A percentile compares a stretch with the other conserved stretches of the same genome.
Evolutionary conservation across 2,888 invertebrate species (phyloP).

Genomic region (Trichogramma evanescens): DNA sequence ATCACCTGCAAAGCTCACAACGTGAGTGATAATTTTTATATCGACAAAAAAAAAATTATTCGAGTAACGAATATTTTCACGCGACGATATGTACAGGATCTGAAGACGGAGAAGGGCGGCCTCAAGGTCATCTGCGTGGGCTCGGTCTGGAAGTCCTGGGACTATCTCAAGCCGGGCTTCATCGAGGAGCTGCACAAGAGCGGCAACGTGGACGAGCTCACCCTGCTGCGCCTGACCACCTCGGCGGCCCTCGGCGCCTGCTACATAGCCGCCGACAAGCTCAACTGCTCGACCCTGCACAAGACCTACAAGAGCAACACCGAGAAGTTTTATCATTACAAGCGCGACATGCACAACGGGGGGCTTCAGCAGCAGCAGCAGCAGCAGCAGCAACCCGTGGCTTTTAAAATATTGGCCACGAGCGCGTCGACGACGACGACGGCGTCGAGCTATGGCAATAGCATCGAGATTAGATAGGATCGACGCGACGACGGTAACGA

Average conservation of each 20-base stretch:
- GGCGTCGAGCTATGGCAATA: background rate
- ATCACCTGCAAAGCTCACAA: constrained; percentile 56
- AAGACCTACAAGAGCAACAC: constrained; percentile 64
- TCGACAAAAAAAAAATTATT: too few species aligned
- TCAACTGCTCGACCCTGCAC: constrained; percentile 58
- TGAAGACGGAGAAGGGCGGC: constrained; percentile 53
- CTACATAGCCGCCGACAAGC: constrained; percentile 70
- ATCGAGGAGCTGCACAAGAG: constrained; percentile 50
- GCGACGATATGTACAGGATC: constrained; percentile 49
- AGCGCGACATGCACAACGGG: constrained; percentile 26
- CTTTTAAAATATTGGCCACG: background rate
- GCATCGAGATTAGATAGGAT: constrained; percentile 13
- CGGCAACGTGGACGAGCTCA: constrained; percentile 51
- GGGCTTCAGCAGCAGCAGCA: background rate
- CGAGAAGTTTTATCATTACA: constrained; percentile 59
- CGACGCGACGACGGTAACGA: background rate
- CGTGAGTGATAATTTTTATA: too few species aligned
- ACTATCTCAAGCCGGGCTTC: constrained; percentile 67
- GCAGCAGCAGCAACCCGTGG: background rate
- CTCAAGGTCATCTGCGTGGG: constrained; percentile 84
- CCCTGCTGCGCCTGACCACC: constrained; percentile 63
- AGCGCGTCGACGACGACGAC: background rate
- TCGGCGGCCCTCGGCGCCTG: constrained; percentile 81
- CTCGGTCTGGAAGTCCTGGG: constrained; percentile 93
- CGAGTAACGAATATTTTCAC: too few species aligned